Conservation (phyloP, 2,888 invertebrate genomes). For the Cryptocephalus primarius region DNA sequence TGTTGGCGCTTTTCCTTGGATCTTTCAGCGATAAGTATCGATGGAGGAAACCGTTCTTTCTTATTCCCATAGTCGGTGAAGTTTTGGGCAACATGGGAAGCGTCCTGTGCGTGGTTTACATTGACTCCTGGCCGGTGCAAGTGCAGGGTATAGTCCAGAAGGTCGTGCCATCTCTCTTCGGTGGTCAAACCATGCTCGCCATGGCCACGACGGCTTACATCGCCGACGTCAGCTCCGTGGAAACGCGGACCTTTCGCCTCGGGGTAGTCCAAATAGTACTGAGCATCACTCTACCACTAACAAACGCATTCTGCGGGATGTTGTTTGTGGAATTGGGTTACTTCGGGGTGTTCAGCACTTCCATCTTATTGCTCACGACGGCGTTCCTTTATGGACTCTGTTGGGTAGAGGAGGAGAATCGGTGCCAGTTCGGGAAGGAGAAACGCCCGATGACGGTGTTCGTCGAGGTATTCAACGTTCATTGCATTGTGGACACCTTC, state of each 20-base stretch:
- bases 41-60: conserved; percentile 32
- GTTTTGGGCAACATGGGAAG: conserved; percentile 39
- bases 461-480: conserved; percentile 27
- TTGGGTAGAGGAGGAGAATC: conserved; percentile 18
- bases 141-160: conserved; percentile 44
- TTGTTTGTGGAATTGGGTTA: conserved; percentile 22
- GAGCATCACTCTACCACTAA: conserved; percentile 22
- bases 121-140: conserved; percentile 42
- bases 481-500: conserved; percentile 28
- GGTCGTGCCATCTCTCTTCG: conserved; percentile 46
- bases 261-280: conserved; percentile 41
- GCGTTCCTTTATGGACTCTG: conserved; percentile 26
- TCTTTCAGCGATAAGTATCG: conserved; percentile 34
- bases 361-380: conserved; percentile 17
- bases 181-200: conserved; percentile 40
- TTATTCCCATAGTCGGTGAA: conserved; percentile 33
- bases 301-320: conserved; percentile 27
- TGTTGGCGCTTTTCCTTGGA: conserved; percentile 31
- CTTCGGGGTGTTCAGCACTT: conserved; percentile 23
- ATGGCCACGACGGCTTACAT: conserved; percentile 34
- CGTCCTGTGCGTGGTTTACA: conserved; percentile 42
- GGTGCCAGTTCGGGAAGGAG: conserved; percentile 8
- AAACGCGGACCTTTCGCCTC: conserved; percentile 49
- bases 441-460: conserved; percentile 14
- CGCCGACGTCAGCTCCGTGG: conserved; percentile 38